Percentiles rank a stretch among this genome's conserved stretches.
Conservation (phyloP, 2,797 vertebrate species). For the Catamblyrhynchus diadema region DNA sequence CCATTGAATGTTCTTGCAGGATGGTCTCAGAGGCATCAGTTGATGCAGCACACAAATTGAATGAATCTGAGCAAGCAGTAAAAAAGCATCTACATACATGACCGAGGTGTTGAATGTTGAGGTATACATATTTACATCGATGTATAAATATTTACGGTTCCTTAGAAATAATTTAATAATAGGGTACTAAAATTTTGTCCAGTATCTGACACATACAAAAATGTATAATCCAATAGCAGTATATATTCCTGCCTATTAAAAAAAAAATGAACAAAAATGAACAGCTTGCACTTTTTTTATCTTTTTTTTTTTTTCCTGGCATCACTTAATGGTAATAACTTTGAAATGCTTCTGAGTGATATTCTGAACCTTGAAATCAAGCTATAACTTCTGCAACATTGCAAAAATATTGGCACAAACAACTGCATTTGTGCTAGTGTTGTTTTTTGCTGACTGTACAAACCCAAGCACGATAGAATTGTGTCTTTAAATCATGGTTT, state of each 20-base stretch:
- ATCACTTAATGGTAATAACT: not conserved
- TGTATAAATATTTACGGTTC: not conserved
- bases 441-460: not conserved
- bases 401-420: not conserved
- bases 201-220: not conserved
- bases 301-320: not conserved
- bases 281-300: not conserved
- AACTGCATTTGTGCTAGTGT: not conserved
- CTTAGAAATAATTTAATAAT: not conserved
- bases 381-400: not conserved
- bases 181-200: not conserved
- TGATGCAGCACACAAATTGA: not conserved
- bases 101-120: not conserved
- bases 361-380: not conserved
- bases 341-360: not conserved
- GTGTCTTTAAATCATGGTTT: not conserved
- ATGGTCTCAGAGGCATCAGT: not conserved
- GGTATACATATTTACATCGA: not conserved
- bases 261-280: not conserved
- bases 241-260: not conserved
- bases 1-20: not conserved
- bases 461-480: not conserved
- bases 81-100: not conserved
- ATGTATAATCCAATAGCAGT: not conserved
- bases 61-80: not conserved